phyloP scores from a whole-genome alignment of 1,140 invertebrate genomes.

The Anadara kagoshimensis region DNA sequence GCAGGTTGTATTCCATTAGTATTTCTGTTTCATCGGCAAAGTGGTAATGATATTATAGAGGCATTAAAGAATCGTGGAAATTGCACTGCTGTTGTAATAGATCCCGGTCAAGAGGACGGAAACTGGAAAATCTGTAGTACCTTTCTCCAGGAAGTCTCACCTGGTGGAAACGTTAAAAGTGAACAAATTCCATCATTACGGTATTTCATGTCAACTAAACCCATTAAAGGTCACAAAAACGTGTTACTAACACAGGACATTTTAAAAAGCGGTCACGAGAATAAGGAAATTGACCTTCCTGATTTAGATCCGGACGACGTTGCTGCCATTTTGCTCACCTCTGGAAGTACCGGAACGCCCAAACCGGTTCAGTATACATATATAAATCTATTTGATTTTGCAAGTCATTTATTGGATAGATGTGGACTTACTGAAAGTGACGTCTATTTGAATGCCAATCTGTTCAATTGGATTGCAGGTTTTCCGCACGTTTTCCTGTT shows the following conservation, averaged over 20 bases:
- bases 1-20: not conserved
- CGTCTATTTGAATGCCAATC: slow-evolving; percentile 1
- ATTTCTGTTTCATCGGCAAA: not conserved
- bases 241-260: not conserved
- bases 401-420: not conserved
- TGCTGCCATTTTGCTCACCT: slow-evolving; percentile 11
- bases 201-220: not conserved
- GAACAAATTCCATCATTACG: not conserved
- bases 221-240: not conserved
- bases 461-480: slow-evolving; percentile 13
- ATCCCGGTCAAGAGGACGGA: not conserved
- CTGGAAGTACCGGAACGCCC: slow-evolving; percentile 15
- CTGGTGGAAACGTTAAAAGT: not conserved
- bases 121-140: not conserved
- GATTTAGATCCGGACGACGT: slow-evolving; percentile 17
- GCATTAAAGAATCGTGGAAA: not conserved
- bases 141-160: not conserved
- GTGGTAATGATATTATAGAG: not conserved
- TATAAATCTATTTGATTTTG: not conserved
- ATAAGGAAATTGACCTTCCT: not conserved
- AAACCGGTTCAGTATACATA: slow-evolving; percentile 6
- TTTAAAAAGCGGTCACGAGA: not conserved
- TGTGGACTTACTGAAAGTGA: not conserved
- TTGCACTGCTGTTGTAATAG: not conserved
- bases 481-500: not conserved